phyloP scores from a whole-genome alignment of 2,888 invertebrate species.

The Drosophila diplacantha region DNA sequence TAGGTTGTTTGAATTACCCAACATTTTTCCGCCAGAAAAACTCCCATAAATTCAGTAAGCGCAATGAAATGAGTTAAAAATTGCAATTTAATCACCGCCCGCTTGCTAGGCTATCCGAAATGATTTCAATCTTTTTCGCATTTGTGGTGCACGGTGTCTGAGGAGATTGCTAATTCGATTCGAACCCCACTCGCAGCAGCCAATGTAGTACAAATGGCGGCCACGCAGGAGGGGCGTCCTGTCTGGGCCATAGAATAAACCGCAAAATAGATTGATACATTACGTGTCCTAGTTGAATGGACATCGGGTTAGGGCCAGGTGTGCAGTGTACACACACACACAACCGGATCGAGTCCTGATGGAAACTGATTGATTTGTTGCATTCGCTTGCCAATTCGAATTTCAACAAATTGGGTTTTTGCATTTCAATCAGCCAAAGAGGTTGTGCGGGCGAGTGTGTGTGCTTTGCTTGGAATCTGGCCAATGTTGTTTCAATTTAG shows the following conservation, averaged over 20 bases:
- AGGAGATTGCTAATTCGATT: constrained; percentile 56
- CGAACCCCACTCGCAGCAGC: constrained; percentile 18
- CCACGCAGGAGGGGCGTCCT: constrained; percentile 11
- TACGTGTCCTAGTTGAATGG: constrained; percentile 60
- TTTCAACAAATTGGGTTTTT: constrained; percentile 65
- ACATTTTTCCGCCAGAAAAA: neutral
- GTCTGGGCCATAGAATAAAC: constrained; percentile 44
- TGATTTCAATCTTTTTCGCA: constrained; percentile 30
- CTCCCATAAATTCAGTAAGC: neutral
- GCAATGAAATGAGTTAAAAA: neutral
- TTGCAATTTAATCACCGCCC: constrained; percentile 4
- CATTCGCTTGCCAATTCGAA: constrained; percentile 53
- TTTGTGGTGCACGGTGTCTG: constrained; percentile 31
- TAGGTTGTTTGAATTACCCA: neutral
- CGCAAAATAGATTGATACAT: constrained; percentile 70
- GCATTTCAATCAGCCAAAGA: constrained; percentile 69
- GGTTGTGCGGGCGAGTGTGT: constrained; percentile 46
- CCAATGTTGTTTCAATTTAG: constrained; percentile 33
- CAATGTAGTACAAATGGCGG: constrained; percentile 34
- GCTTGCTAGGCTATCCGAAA: neutral
- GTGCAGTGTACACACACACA: constrained; percentile 18
- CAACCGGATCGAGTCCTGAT: constrained; percentile 17
- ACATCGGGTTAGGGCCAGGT: constrained; percentile 25
- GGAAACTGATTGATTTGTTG: constrained; percentile 61
- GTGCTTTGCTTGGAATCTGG: constrained; percentile 24